Conservation (phyloP, 2,113 vertebrate species). For the Cervus canadensis region DNA sequence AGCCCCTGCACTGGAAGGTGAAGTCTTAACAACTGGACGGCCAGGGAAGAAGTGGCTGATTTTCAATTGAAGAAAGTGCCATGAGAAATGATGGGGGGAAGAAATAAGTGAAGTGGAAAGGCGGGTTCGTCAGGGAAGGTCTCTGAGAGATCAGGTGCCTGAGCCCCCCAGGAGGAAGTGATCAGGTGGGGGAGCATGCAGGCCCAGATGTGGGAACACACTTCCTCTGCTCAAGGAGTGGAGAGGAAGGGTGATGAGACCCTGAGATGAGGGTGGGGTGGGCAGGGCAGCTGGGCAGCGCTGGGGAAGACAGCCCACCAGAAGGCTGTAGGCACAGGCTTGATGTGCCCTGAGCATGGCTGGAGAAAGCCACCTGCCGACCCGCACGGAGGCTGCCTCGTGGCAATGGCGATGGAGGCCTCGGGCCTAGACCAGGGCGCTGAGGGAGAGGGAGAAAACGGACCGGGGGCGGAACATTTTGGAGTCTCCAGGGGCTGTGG, state of each 20-base stretch:
- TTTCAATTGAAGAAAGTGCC: neutral
- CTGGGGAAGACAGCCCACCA: neutral
- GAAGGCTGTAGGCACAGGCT: neutral
- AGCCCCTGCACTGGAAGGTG: neutral
- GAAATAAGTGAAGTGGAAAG: neutral
- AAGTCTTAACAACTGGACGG: neutral
- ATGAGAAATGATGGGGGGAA: neutral
- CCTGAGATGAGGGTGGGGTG: neutral
- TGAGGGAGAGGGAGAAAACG: neutral
- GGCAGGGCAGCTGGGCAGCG: accelerated
- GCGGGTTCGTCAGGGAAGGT: neutral
- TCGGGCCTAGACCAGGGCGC: neutral
- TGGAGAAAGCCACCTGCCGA: neutral
- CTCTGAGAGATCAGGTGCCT: neutral
- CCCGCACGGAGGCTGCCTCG: neutral
- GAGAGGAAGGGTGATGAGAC: neutral
- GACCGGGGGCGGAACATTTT: neutral
- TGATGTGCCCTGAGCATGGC: neutral
- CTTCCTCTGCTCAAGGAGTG: neutral
- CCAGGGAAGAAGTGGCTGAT: neutral
- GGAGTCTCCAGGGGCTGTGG: neutral
- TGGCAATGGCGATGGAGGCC: neutral
- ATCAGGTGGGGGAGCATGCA: neutral
- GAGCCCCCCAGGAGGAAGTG: neutral
- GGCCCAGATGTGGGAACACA: neutral